Evolutionary conservation across 2,888 invertebrate genomes (phyloP).

Genomic region (Andrena chrysosceles): DNA sequence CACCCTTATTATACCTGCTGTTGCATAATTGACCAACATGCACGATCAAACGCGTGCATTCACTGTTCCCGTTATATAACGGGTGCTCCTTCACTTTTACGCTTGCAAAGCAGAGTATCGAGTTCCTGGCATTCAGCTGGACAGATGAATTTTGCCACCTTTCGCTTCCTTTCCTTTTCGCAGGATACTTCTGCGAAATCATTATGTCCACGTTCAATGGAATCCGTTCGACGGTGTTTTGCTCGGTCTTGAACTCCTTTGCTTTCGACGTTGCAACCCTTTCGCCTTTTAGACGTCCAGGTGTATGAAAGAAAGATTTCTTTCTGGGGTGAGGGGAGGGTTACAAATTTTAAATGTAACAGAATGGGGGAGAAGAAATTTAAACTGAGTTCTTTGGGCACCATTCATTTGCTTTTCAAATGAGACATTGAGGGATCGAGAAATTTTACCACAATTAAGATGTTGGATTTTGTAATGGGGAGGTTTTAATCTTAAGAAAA

Average conservation of each 20-base stretch:
- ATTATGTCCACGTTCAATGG: background rate
- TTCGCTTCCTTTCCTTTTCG: constrained; percentile 47
- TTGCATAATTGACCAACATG: constrained; percentile 61
- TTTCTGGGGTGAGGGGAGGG: too few relatives aligned
- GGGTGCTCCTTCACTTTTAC: constrained; percentile 63
- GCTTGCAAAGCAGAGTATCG: constrained; percentile 3
- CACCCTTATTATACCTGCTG: constrained; percentile 40
- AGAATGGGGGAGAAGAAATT: background rate
- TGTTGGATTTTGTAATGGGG: too few relatives aligned
- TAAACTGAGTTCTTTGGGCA: too few relatives aligned
- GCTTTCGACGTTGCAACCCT: background rate
- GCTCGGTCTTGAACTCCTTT: background rate
- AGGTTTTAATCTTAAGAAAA: too few relatives aligned
- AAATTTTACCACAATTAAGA: too few relatives aligned
- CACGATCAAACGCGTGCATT: constrained; percentile 63
- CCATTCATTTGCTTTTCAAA: too few relatives aligned
- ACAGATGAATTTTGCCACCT: constrained; percentile 43
- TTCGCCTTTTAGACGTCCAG: background rate
- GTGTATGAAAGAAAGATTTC: background rate
- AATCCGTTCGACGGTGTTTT: background rate
- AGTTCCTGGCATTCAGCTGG: constrained; percentile 33
- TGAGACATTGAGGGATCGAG: too few relatives aligned
- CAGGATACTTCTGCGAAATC: constrained; percentile 28
- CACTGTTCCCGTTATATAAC: constrained; percentile 62
- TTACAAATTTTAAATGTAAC: too few relatives aligned